Percentiles rank a stretch among this genome's conserved stretches.
phyloP scores from a whole-genome alignment of 2,113 vertebrate species.

The Hystrix cristata region DNA sequence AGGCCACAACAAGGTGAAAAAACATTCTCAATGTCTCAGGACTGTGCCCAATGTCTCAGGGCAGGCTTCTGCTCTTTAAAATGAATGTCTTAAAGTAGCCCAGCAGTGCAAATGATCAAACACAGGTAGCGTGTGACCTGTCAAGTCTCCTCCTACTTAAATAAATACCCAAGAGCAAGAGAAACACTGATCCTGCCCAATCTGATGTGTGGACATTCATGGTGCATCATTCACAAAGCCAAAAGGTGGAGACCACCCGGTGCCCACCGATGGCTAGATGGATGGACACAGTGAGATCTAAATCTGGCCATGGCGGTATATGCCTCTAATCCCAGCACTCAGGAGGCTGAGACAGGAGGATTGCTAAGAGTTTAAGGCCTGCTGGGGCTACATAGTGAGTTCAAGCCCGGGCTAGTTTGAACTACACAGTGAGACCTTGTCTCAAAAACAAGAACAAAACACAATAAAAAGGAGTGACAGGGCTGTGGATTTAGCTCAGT shows the following conservation, averaged over 20 bases:
- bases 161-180: not conserved
- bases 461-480: no score
- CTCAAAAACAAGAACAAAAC: not conserved
- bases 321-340: not conserved
- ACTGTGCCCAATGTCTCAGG: not conserved
- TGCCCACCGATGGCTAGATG: accelerated
- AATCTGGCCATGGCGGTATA: not conserved
- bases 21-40: not conserved
- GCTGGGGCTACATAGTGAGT: not conserved
- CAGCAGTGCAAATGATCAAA: not conserved
- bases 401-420: not conserved
- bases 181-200: not conserved
- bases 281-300: accelerated
- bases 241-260: no score
- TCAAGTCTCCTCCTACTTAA: not conserved
- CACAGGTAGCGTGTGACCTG: not conserved
- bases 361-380: not conserved
- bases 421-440: not conserved
- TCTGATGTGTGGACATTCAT: not conserved
- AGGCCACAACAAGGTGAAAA: not conserved
- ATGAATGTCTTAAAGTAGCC: not conserved
- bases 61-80: not conserved
- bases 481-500: no score
- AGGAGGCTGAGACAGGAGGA: not conserved
- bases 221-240: accelerated